Percentiles rank a stretch among this genome's conserved stretches.
phyloP scores from a whole-genome alignment of 2,888 invertebrate species.

The Rhagium mordax region DNA sequence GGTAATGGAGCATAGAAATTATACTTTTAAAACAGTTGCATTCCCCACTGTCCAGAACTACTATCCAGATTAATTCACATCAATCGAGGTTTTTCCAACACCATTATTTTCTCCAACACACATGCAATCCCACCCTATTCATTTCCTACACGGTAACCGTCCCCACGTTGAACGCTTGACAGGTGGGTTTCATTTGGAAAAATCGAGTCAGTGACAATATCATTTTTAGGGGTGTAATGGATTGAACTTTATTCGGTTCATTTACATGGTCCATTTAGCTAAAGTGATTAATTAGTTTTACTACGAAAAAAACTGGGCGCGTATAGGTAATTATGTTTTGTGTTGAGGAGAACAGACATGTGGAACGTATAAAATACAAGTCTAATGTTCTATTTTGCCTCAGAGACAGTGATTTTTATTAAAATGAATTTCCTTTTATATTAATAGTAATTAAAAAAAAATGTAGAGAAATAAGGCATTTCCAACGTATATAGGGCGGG shows the following conservation, averaged over 20 bases:
- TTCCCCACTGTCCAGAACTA: background rate
- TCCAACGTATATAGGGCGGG: too few relatives aligned
- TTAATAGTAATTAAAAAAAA: too few relatives aligned
- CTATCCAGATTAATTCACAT: slow-evolving; percentile 43
- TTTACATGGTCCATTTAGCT: slow-evolving; percentile 29
- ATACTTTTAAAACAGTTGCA: background rate
- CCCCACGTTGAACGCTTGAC: slow-evolving; percentile 44
- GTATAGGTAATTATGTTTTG: background rate
- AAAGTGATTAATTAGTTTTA: slow-evolving; percentile 28
- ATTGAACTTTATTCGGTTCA: slow-evolving; percentile 29
- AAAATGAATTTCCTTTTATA: too few relatives aligned
- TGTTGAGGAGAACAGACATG: background rate
- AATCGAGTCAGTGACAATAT: slow-evolving; percentile 35
- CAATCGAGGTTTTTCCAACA: slow-evolving; percentile 42
- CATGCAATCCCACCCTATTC: slow-evolving; percentile 39
- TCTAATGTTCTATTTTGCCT: too few relatives aligned
- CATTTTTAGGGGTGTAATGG: slow-evolving; percentile 32
- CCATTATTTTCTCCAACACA: slow-evolving; percentile 45
- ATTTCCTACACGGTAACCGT: slow-evolving; percentile 30
- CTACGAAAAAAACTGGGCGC: background rate
- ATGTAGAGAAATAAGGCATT: too few relatives aligned
- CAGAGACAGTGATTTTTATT: too few relatives aligned
- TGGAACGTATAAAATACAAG: too few relatives aligned
- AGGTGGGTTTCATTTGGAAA: slow-evolving; percentile 43
- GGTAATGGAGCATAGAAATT: too few relatives aligned